phyloP scores from a whole-genome alignment of 2,113 vertebrate species.

The Merops nubicus region DNA sequence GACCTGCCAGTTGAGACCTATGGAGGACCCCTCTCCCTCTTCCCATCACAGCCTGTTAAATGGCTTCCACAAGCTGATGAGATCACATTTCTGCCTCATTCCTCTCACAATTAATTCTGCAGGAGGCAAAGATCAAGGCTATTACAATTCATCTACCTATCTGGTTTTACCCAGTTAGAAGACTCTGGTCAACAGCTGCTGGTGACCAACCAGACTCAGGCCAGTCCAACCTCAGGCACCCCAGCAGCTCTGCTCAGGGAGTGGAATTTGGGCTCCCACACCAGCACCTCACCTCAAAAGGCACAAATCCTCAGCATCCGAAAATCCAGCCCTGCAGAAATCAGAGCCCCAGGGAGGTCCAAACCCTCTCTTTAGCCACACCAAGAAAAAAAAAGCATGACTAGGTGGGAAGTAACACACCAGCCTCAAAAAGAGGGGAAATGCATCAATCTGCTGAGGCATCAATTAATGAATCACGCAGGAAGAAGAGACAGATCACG shows the following conservation, averaged over 20 bases:
- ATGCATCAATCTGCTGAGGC: not conserved
- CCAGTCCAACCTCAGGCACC: accelerated
- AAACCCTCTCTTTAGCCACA: not conserved
- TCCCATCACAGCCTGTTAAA: not conserved
- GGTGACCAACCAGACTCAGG: not conserved
- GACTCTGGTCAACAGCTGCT: not conserved
- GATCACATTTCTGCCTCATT: slow-evolving; percentile 12
- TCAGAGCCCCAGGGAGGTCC: not conserved
- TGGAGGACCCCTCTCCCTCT: not conserved
- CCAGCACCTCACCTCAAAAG: not conserved
- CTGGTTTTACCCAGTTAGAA: slow-evolving; percentile 1
- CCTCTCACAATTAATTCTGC: slow-evolving; percentile 25
- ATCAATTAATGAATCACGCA: not conserved
- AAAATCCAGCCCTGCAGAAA: not conserved
- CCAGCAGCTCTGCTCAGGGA: not conserved
- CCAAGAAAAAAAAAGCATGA: not conserved
- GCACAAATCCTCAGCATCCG: not conserved
- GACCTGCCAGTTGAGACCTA: not conserved
- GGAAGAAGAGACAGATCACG: not conserved
- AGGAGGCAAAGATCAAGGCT: slow-evolving; percentile 1
- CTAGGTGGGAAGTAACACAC: not conserved
- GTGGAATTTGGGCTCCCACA: not conserved
- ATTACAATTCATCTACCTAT: not conserved
- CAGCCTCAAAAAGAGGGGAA: not conserved
- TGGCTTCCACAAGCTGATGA: not conserved